Evolutionary conservation across 1,140 invertebrate species (phyloP), one percentile per base, ranked within the genome.

Genomic region (Cephus cinctus): DNA sequence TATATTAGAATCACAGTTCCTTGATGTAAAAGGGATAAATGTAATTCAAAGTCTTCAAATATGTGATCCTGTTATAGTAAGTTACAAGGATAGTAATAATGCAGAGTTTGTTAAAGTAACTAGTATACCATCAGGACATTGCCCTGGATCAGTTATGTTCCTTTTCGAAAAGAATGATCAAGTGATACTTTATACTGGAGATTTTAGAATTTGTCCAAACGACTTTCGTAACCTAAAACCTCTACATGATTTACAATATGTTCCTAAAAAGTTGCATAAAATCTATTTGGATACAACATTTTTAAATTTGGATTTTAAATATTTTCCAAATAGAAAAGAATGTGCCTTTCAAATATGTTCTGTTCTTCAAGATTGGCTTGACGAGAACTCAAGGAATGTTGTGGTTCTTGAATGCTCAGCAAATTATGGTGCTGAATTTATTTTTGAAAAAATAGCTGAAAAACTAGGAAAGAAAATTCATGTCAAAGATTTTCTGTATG

Each of bases 281-380:
- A 61, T 88, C 25, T 88, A 88, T 63, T 71, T 88, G 5, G 87
- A 89, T 59, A 86, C 86, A 11, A 89, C 86, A 1, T 89, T 88
- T 61, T 78, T 85, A 16, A 57, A 73, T 38, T 43, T 66, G 25
- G 27, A 57, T 1, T 84, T 80, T 54, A 43, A 57, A 1, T 47
- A 60, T 32, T 85, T 88, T 49, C 86, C 86, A 0, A 78, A 69
- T 50, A 70, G 86, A 38, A 66, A 72, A 20, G 76, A 83, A 14
- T 82, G 80, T 59, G 54, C 82, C 0, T 50, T 70, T 0, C 67
- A 75, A 45, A 69, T 85, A 25, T 67, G 76, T 21, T 45, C 64
- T 25, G 50, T 80, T 19, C 76, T 81, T 5, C 60, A 68, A 45
- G 56, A 80, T 9, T 88, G 84, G 84, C 59, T 86, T 21, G 46